Evolutionary conservation across 2,888 invertebrate species (phyloP).

Genomic region (Amblyjoppa fuscipennis): DNA sequence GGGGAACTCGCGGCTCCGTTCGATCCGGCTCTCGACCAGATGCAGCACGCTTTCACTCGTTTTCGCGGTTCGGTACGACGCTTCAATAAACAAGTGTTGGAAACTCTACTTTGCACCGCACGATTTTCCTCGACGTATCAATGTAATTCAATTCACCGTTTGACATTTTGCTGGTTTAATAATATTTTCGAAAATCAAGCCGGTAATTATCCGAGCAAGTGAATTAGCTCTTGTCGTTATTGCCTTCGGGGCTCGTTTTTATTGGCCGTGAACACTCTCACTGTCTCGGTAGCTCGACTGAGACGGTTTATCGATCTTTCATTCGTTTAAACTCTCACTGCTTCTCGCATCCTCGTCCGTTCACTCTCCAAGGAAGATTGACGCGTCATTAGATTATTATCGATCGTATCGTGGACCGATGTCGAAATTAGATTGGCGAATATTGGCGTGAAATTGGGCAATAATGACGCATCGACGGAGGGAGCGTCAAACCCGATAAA

Average conservation of each 20-base stretch:
- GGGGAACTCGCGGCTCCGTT: not conserved
- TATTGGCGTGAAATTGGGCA: constrained; percentile 59
- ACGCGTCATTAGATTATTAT: constrained; percentile 56
- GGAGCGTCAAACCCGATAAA: constrained; percentile 4
- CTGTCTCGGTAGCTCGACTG: constrained; percentile 22
- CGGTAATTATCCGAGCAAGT: not conserved
- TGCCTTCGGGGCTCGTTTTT: not conserved
- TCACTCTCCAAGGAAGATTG: constrained; percentile 46
- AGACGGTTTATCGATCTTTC: constrained; percentile 60
- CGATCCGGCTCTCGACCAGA: not conserved
- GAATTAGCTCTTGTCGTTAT: not conserved
- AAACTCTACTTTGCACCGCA: not conserved
- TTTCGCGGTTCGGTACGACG: not conserved
- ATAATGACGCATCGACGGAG: constrained; percentile 44
- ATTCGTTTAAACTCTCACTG: constrained; percentile 14
- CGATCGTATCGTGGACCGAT: constrained; percentile 33
- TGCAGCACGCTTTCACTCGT: constrained; percentile 26
- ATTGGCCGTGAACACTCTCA: not conserved
- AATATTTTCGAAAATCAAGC: not conserved
- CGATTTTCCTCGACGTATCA: not conserved
- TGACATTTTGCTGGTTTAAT: not conserved
- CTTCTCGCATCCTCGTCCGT: constrained; percentile 1
- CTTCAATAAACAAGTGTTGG: constrained; percentile 5
- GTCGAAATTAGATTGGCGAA: constrained; percentile 40
- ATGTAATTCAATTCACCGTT: not conserved